phyloP scores from a whole-genome alignment of 2,113 vertebrate species.

The Galbula dea region DNA sequence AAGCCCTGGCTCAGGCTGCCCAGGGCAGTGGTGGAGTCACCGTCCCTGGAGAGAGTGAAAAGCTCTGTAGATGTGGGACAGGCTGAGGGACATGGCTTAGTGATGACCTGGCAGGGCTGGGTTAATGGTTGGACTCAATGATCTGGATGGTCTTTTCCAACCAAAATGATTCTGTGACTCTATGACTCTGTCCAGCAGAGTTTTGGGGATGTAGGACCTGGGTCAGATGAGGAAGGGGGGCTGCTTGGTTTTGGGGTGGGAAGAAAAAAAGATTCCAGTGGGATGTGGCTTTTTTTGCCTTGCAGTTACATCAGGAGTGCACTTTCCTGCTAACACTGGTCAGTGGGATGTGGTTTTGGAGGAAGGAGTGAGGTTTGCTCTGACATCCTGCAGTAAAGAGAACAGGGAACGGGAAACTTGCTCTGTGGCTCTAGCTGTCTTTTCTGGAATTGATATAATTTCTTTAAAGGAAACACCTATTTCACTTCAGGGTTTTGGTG shows the following conservation, averaged over 20 bases:
- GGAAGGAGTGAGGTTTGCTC: neutral
- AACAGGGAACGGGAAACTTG: neutral
- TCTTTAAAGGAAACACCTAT: neutral
- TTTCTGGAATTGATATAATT: neutral
- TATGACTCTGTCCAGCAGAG: neutral
- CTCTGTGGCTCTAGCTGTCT: neutral
- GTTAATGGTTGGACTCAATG: neutral
- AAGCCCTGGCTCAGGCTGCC: neutral
- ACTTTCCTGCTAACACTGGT: neutral
- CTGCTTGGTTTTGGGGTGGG: neutral
- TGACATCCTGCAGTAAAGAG: neutral
- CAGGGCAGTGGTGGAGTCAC: neutral
- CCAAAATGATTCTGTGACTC: neutral
- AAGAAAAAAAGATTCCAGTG: neutral
- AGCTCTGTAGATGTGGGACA: neutral
- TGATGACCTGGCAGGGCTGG: neutral
- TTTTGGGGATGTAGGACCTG: neutral
- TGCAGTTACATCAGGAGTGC: accelerated
- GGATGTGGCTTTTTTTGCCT: neutral
- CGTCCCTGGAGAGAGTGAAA: neutral
- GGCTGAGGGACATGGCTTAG: neutral
- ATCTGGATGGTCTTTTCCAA: neutral
- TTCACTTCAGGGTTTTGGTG: neutral
- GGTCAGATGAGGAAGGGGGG: neutral
- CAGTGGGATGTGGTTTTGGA: neutral